phyloP scores from a whole-genome alignment of 2,888 invertebrate genomes.

The Drosophila percnosoma region DNA sequence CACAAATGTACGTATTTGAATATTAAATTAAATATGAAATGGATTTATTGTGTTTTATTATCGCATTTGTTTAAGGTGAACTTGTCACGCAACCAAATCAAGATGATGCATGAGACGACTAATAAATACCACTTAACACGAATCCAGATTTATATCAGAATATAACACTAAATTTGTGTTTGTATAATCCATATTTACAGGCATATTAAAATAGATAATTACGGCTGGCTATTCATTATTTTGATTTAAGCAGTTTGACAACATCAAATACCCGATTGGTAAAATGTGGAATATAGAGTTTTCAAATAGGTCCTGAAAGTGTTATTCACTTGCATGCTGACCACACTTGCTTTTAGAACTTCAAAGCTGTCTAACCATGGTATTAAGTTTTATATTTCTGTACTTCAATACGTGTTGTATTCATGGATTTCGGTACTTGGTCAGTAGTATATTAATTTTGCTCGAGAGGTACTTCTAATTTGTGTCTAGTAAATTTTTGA shows the following conservation, averaged over 20 bases:
- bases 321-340: no score
- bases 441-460: constrained; percentile 59
- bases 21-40: constrained; percentile 16
- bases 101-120: neutral
- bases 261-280: neutral
- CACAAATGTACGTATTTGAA: neutral
- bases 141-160: neutral
- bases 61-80: neutral
- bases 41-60: constrained; percentile 31
- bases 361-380: constrained; percentile 9
- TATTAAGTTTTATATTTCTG: constrained; percentile 55
- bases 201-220: neutral
- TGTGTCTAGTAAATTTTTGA: neutral
- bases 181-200: neutral
- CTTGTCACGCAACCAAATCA: constrained; percentile 28
- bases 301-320: neutral
- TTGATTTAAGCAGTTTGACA: neutral
- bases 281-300: neutral
- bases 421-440: constrained; percentile 82
- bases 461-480: constrained; percentile 69
- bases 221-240: neutral
- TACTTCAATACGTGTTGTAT: constrained; percentile 80
- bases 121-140: constrained; percentile 13
- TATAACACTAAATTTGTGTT: neutral
- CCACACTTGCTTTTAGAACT: constrained; percentile 4